A percentile compares a stretch with the other conserved stretches of the same genome.
Evolutionary conservation across 2,888 invertebrate species (phyloP).

Genomic region (Tenthredo amoena): DNA sequence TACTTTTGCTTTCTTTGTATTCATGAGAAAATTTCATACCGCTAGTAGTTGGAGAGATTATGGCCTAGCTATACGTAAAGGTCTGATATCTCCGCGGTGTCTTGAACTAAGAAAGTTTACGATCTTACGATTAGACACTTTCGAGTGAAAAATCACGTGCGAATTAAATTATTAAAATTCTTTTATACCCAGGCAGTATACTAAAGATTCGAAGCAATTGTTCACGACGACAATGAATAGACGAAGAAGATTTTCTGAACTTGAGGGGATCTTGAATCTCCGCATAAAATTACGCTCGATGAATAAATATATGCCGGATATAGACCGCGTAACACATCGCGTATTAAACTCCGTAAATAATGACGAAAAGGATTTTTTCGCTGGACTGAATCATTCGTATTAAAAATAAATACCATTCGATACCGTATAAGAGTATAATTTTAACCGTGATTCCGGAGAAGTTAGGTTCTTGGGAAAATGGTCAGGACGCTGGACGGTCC

Average conservation of each 20-base stretch:
- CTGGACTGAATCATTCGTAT: background rate
- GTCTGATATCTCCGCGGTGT: slow-evolving; percentile 26
- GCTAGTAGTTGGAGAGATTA: background rate
- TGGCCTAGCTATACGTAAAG: background rate
- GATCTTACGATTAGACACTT: slow-evolving; percentile 20
- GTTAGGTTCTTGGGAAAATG: slow-evolving; percentile 9
- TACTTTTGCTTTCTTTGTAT: slow-evolving; percentile 28
- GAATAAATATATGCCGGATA: background rate
- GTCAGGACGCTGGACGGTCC: background rate
- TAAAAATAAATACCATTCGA: background rate
- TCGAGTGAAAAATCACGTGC: slow-evolving; percentile 20
- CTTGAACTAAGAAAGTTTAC: slow-evolving; percentile 29
- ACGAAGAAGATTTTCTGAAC: background rate
- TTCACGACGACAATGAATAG: background rate
- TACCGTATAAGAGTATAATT: background rate
- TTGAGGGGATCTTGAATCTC: background rate
- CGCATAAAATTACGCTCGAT: background rate
- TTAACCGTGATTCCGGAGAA: slow-evolving; percentile 16
- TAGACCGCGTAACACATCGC: background rate
- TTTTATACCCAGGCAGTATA: background rate
- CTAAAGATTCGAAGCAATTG: background rate
- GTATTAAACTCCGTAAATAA: background rate
- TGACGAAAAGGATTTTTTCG: background rate
- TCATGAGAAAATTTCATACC: background rate
- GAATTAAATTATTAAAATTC: background rate